These are phyloP conservation scores for Phallusia fumigata DNA, from an alignment of 23 tunicate genomes.

Conservation along the genomic window DNA sequence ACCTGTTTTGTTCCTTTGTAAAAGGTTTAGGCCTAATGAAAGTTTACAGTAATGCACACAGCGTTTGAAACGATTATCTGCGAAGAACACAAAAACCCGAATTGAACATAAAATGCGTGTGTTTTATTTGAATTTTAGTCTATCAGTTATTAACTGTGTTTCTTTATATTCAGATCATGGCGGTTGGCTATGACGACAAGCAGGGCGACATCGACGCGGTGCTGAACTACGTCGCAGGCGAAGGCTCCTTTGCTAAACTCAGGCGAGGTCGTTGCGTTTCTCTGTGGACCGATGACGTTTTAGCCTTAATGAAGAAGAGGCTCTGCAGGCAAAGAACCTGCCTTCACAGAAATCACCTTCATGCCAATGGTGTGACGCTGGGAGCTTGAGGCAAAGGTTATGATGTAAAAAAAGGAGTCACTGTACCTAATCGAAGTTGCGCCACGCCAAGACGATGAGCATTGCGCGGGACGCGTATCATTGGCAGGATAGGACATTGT, in stretches of 20 bases:
- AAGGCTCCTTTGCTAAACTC: conserved; percentile 1
- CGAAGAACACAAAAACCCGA: too few species aligned
- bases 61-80: too few species aligned
- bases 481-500: too few species aligned
- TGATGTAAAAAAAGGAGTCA: conserved; percentile 4
- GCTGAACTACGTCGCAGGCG: conserved; percentile 11
- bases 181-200: conserved; percentile 8
- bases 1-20: too few species aligned
- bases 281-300: conserved; percentile 1
- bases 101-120: too few species aligned
- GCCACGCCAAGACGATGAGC: background rate
- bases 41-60: too few species aligned
- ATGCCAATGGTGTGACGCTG: background rate
- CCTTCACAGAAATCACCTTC: conserved; percentile 9
- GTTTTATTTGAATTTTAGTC: too few species aligned
- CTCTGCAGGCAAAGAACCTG: conserved; percentile 11
- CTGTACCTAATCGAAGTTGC: background rate
- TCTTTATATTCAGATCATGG: background rate
- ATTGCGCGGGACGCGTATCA: background rate
- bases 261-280: background rate
- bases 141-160: too few species aligned
- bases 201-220: conserved; percentile 3
- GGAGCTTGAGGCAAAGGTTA: background rate
- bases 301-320: background rate
- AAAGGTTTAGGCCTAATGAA: too few species aligned